These are phyloP conservation scores for Elgonia sp. DNA, from an alignment of 2,888 invertebrate genomes.

Conservation along the genomic window DNA sequence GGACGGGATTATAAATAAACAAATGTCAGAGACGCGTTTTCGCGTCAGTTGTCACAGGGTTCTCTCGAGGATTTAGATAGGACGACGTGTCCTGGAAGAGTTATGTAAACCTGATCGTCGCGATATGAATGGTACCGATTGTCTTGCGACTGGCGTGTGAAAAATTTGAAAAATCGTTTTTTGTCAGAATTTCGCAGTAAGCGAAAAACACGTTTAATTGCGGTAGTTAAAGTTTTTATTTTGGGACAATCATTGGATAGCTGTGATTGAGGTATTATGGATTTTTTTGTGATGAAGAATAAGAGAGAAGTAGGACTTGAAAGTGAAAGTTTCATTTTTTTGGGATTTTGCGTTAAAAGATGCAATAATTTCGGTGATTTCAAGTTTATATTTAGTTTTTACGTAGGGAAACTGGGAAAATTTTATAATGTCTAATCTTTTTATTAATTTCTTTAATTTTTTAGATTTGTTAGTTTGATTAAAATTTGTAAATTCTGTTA, in stretches of 20 bases:
- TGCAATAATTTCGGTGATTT: too few species aligned
- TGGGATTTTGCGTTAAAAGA: neutral
- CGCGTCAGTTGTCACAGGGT: conserved; percentile 46
- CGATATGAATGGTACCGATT: conserved; percentile 8
- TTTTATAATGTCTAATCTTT: too few species aligned
- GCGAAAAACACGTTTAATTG: too few species aligned
- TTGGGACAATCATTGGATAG: neutral
- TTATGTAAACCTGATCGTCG: conserved; percentile 34
- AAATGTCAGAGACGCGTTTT: conserved; percentile 75
- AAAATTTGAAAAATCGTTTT: too few species aligned
- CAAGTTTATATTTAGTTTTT: too few species aligned
- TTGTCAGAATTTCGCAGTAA: too few species aligned
- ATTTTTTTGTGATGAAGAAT: neutral
- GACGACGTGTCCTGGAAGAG: conserved; percentile 6
- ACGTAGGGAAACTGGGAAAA: too few species aligned
- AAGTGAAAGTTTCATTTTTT: neutral
- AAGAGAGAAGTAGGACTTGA: neutral
- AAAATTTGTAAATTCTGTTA: too few species aligned
- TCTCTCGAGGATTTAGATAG: conserved; percentile 11
- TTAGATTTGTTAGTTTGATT: too few species aligned
- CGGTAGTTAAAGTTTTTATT: neutral
- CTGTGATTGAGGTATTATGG: neutral
- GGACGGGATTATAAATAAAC: conserved; percentile 84
- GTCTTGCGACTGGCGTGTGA: neutral
- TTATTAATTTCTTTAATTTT: too few species aligned